Percentiles rank a stretch among this genome's conserved stretches.
Conservation (phyloP, 2,797 vertebrate species). For the Myotis myotis region DNA sequence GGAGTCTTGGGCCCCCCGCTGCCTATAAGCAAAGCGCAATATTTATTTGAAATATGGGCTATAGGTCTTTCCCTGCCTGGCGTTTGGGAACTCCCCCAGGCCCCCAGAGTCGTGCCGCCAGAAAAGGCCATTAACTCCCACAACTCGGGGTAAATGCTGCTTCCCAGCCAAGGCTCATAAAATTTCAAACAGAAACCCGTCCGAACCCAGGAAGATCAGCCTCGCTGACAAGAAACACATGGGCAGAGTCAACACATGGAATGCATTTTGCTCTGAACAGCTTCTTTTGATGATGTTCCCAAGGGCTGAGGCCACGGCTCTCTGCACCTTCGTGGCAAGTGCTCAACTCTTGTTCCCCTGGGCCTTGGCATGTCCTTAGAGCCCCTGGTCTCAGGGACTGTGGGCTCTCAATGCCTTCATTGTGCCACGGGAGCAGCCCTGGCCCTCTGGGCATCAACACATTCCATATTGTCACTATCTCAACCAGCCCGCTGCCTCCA, state of each 20-base stretch:
- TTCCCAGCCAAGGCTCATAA: slow-evolving; percentile 77
- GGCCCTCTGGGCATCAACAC: slow-evolving; percentile 22
- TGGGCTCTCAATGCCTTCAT: slow-evolving; percentile 46
- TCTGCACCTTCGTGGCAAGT: slow-evolving; percentile 70
- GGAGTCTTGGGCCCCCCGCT: background rate
- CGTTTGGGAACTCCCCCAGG: slow-evolving; percentile 57
- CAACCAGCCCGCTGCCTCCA: background rate
- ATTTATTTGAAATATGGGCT: slow-evolving; percentile 52
- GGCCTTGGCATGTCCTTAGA: slow-evolving; percentile 46
- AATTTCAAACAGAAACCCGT: slow-evolving; percentile 80
- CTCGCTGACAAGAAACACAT: slow-evolving; percentile 78
- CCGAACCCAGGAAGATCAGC: slow-evolving; percentile 70
- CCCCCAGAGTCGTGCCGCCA: slow-evolving; percentile 54
- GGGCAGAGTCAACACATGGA: slow-evolving; percentile 76
- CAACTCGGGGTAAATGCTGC: slow-evolving; percentile 59
- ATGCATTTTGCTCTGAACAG: slow-evolving; percentile 73
- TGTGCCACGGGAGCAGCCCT: background rate
- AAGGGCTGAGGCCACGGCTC: slow-evolving; percentile 52
- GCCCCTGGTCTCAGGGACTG: background rate
- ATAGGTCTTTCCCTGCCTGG: slow-evolving; percentile 56
- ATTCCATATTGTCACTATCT: background rate
- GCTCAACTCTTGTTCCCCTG: slow-evolving; percentile 50
- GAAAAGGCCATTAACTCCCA: slow-evolving; percentile 74
- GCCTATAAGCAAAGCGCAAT: slow-evolving; percentile 53
- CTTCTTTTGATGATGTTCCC: slow-evolving; percentile 75